These are phyloP conservation scores for Drosophila ananassae DNA, from an alignment of 1,140 invertebrate species.

Conservation along the genomic window DNA sequence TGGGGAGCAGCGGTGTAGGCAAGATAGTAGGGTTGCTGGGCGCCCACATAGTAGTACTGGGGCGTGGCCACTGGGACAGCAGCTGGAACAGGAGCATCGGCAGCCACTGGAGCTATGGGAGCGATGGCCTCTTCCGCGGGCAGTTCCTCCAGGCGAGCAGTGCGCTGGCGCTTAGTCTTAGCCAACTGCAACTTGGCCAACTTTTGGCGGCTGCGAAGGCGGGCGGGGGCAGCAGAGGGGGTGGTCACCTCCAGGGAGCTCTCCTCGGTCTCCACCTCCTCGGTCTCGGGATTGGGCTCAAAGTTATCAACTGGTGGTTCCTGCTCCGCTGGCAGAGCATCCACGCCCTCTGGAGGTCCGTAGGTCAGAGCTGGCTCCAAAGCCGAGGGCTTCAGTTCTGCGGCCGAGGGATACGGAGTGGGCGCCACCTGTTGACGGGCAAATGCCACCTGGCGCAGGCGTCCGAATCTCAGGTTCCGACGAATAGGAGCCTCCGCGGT, in stretches of 20 bases:
- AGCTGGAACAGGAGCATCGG: slow-evolving; percentile 13
- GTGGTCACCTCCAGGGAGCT: slow-evolving; percentile 57
- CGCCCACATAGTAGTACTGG: slow-evolving; percentile 55
- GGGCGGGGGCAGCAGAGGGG: slow-evolving; percentile 37
- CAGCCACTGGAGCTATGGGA: slow-evolving; percentile 17
- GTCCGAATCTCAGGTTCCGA: slow-evolving; percentile 21
- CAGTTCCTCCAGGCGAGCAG: slow-evolving; percentile 64
- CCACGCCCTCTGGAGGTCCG: slow-evolving; percentile 63
- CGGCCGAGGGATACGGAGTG: slow-evolving; percentile 71
- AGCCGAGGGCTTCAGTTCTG: slow-evolving; percentile 63
- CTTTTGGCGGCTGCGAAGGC: slow-evolving; percentile 56
- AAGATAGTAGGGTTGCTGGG: slow-evolving; percentile 59
- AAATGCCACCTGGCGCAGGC: slow-evolving; percentile 41
- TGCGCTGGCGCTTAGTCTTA: slow-evolving; percentile 54
- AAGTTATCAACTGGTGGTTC: slow-evolving; percentile 42
- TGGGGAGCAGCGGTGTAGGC: slow-evolving; percentile 56
- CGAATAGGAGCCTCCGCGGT: slow-evolving; percentile 43
- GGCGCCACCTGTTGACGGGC: slow-evolving; percentile 54
- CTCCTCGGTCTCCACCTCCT: slow-evolving; percentile 66
- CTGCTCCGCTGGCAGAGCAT: slow-evolving; percentile 47
- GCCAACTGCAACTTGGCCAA: slow-evolving; percentile 59
- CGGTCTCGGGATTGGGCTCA: slow-evolving; percentile 47
- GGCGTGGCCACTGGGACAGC: slow-evolving; percentile 26
- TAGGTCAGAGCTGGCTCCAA: slow-evolving; percentile 67
- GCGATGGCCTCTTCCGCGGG: slow-evolving; percentile 36